A percentile compares a stretch with the other conserved stretches of the same genome.
Conservation (phyloP, 2,797 vertebrate species). For the Danio albolineatus region DNA sequence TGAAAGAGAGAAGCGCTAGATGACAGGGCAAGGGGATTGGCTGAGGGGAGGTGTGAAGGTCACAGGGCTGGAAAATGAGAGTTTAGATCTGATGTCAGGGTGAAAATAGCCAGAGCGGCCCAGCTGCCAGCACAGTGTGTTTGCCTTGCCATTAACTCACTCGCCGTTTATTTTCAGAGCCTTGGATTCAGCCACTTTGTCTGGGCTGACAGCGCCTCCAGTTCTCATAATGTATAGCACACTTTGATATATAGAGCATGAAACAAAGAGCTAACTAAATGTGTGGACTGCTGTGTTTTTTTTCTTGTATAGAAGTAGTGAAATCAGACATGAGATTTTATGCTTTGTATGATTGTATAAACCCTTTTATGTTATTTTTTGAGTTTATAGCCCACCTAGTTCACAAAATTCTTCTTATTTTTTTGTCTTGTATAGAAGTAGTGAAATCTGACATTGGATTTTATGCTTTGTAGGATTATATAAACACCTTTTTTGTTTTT, state of each 20-base stretch:
- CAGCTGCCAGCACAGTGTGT: slow-evolving; percentile 74
- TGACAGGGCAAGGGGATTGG: slow-evolving; percentile 35
- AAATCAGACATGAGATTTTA: background rate
- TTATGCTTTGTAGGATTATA: too few species aligned
- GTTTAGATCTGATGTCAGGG: slow-evolving; percentile 74
- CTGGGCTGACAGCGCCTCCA: slow-evolving; percentile 48
- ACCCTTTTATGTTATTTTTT: background rate
- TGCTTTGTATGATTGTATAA: too few species aligned
- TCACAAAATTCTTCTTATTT: too few species aligned
- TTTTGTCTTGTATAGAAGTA: too few species aligned
- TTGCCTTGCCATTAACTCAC: slow-evolving; percentile 76
- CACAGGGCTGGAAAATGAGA: slow-evolving; percentile 72
- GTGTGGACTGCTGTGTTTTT: background rate
- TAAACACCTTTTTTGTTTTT: too few species aligned
- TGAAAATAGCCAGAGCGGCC: slow-evolving; percentile 76
- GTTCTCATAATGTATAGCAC: slow-evolving; percentile 8
- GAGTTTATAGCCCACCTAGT: too few species aligned
- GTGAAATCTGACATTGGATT: too few species aligned
- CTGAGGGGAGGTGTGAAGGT: slow-evolving; percentile 69
- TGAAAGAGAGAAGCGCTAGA: slow-evolving; percentile 54
- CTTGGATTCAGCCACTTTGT: slow-evolving; percentile 63
- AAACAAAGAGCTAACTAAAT: background rate
- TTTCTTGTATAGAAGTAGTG: background rate
- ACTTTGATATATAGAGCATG: slow-evolving; percentile 30
- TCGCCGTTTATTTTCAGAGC: slow-evolving; percentile 77